Evolutionary conservation across 2,888 invertebrate species (phyloP).

Genomic region (Leucozona laternaria): DNA sequence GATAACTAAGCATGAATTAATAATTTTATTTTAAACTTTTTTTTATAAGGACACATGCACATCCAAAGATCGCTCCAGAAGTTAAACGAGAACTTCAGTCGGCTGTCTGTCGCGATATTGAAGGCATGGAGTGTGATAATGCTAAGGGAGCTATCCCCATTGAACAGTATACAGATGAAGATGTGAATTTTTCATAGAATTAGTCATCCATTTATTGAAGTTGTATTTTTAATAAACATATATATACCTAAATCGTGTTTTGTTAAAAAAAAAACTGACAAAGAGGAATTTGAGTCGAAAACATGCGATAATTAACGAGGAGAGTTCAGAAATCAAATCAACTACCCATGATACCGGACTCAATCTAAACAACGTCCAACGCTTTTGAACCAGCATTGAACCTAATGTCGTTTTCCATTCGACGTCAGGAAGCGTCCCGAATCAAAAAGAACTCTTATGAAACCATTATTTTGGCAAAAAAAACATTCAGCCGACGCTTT

Average conservation of each 20-base stretch:
- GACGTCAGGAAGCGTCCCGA: no score
- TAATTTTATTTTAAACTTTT: background rate
- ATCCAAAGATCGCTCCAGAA: constrained; percentile 87
- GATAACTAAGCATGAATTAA: background rate
- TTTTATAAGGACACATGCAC: constrained; percentile 81
- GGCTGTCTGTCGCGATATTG: constrained; percentile 91
- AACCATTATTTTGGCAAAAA: no score
- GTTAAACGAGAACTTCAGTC: constrained; percentile 94
- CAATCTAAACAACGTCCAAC: no score
- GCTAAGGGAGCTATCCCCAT: constrained; percentile 47
- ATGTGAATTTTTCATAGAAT: constrained; percentile 59
- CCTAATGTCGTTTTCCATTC: no score
- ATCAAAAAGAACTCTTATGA: no score
- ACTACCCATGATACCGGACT: no score
- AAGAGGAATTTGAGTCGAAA: no score
- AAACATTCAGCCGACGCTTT: no score
- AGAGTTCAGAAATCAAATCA: no score
- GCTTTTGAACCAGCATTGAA: no score
- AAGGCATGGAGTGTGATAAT: constrained; percentile 84
- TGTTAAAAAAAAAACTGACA: no score
- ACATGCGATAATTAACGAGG: no score
- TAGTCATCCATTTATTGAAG: background rate
- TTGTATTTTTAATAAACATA: background rate
- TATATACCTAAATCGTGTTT: background rate
- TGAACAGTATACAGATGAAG: constrained; percentile 60